Base-by-base conservation (phyloP, 2,888 invertebrate genomes). In the Luperina testacea region DNA sequence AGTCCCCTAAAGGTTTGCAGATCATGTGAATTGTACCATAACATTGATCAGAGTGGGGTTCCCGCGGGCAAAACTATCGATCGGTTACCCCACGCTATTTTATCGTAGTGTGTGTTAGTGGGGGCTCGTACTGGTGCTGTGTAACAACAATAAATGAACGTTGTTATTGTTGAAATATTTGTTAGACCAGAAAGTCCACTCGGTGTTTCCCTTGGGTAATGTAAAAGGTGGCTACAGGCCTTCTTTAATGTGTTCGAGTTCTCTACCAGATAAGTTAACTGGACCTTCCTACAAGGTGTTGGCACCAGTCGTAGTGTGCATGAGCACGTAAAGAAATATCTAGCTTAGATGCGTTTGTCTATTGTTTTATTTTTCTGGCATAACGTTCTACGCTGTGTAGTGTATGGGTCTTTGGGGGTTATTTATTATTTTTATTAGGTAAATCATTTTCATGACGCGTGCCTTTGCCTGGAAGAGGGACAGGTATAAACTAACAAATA, bases 51-150 rank as follows among this genome's bases (percentile, higher is more conserved):
- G 24, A 79, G 74, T 72, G 86, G 83, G 75, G 83, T 86, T 87
- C 89, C 90, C 87, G 81, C 67, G 84, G 90, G 89, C 75, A 77
- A 83, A 77, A 84, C 80, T 84, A 88, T 89, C 85, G 88, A 90
- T 77, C 85, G 61, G n/a, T 38, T 76, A 57, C 77, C 80, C 72
- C 76, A 73, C 75, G 57, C 65, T 59, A 20, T 42, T n/a, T 15
- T 71, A 17, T 13, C 15, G 8, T 72, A 7, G 83, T 83, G 70
- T 84, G 80, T 67, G 83, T 78, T 7, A 72, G 48, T 24, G 48
- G 48, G 72, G 75, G 70, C 57, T 11, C 7, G 64, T 57, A 27
- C 38, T 17, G 61, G 75, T 79, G 48, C 72, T 67, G 65, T 83
- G 24, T 69, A 45, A 61, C 51, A 17, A 20, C 13, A 59, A 15